A percentile compares a stretch with the other conserved stretches of the same genome.
Conservation (phyloP, 2,797 vertebrate genomes). For the Ptychobarbus kaznakovi region DNA sequence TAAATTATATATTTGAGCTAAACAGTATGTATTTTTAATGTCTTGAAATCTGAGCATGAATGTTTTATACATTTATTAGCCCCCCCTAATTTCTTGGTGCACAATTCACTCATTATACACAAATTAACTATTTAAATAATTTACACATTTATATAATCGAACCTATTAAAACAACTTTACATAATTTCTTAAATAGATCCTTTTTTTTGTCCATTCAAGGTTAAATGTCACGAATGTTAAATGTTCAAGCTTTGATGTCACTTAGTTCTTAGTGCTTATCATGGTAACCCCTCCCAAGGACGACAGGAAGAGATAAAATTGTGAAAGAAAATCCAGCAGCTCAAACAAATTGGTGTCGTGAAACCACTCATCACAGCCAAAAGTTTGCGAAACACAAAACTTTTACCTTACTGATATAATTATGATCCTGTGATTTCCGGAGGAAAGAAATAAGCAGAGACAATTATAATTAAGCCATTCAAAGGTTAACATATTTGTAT, state of each 20-base stretch:
- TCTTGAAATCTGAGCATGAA: background rate
- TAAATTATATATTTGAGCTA: conserved; percentile 62
- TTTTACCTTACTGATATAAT: background rate
- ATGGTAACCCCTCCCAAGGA: conserved; percentile 32
- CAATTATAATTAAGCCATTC: background rate
- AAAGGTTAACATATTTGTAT: background rate
- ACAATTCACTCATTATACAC: background rate
- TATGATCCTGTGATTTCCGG: background rate
- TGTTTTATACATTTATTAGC: background rate
- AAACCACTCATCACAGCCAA: background rate
- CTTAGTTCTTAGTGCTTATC: conserved; percentile 39
- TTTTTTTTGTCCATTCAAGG: too few species aligned
- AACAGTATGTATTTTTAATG: background rate
- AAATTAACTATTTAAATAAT: background rate
- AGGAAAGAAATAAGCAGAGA: background rate
- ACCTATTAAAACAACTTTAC: background rate
- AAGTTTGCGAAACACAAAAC: background rate
- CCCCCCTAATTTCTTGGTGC: background rate
- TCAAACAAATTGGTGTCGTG: conserved; percentile 15
- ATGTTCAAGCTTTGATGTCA: conserved; percentile 16
- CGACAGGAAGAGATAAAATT: conserved; percentile 10
- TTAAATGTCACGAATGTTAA: too few species aligned
- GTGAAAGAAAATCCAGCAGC: conserved; percentile 10
- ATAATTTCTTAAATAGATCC: background rate
- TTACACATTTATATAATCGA: background rate